phyloP scores from a whole-genome alignment of 1,140 invertebrate genomes.

The Oryctes rhinoceros region DNA sequence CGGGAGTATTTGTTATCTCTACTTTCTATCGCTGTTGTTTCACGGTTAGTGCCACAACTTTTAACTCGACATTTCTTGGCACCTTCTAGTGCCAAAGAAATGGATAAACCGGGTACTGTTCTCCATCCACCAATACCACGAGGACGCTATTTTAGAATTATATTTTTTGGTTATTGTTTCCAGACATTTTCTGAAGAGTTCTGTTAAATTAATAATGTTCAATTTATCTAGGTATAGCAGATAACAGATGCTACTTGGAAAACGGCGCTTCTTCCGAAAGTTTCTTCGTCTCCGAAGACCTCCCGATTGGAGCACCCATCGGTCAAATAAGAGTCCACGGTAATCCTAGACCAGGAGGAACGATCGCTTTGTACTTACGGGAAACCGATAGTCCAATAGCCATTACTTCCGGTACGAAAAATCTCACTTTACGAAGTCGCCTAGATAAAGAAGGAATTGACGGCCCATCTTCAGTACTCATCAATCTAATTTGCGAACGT shows the following conservation, averaged over 20 bases:
- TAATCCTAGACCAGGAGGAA: conserved; percentile 74
- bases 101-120: no score
- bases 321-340: conserved; percentile 79
- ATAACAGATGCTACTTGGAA: conserved; percentile 87
- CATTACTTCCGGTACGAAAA: conserved; percentile 79
- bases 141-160: no score
- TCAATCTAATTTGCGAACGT: conserved; percentile 85
- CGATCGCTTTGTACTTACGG: conserved; percentile 81
- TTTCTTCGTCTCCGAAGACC: conserved; percentile 88
- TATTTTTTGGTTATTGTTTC: no score
- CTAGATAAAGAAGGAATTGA: conserved; percentile 86
- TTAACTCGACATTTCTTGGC: no score
- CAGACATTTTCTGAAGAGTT: no score
- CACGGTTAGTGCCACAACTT: no score
- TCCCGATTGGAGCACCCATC: conserved; percentile 78
- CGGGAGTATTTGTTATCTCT: no score
- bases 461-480: conserved; percentile 84
- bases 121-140: no score
- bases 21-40: no score
- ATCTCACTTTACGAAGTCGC: conserved; percentile 78
- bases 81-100: no score
- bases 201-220: no score
- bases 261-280: conserved; percentile 89
- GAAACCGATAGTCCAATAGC: conserved; percentile 80
- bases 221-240: conserved; percentile 61